Evolutionary conservation across 2,797 vertebrate species (phyloP), one percentile per base, ranked within the genome.

Genomic region (Halcyon chelicuti): DNA sequence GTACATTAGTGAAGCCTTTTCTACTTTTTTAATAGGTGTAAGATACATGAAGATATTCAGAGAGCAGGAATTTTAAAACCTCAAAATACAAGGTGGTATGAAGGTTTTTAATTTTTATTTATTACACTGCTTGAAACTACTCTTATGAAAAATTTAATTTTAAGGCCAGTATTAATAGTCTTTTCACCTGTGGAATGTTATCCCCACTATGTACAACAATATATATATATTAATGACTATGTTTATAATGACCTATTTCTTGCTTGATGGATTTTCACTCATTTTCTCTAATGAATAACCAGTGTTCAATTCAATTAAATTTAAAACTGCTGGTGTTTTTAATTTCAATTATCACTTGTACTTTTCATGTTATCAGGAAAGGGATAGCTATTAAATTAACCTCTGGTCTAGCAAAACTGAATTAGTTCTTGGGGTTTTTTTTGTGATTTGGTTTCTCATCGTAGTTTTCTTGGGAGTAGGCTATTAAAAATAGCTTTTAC

Each of bases 281-380:
- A 25, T 93, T 92, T 96, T 88, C 52, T 85, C 46, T 84, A 76
- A 66, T 52, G 65, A 90, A 94, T 84, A 91, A 90, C 19, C 23
- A 74, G 18, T 54, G 28, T 79, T 93, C 68, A 77, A 83, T 82
- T 71, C 37, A 81, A 77, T 95, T 74, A 91, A 49, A 66, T 6
- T 85, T 60, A 70, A 94, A 88, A 77, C 18, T 3, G 12, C 10
- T 68, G 26, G 10, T 93, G 37, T 52, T 92, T 91, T 90, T 81
- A 70, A 86, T 62, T 87, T 60, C 52, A 92, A 42, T 91, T 92
- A 76, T 71, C 62, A 76, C 28, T 77, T 58, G 57, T 75, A 44
- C 40, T 72, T 86, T 89, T 70, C 6, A 0, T 42, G 12, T 78
- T 92, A 76, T 37, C 51, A 51, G 35, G 55, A 88, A 93, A 61